phyloP scores from a whole-genome alignment of 2,888 invertebrate species.

The Phaedon cochleariae region DNA sequence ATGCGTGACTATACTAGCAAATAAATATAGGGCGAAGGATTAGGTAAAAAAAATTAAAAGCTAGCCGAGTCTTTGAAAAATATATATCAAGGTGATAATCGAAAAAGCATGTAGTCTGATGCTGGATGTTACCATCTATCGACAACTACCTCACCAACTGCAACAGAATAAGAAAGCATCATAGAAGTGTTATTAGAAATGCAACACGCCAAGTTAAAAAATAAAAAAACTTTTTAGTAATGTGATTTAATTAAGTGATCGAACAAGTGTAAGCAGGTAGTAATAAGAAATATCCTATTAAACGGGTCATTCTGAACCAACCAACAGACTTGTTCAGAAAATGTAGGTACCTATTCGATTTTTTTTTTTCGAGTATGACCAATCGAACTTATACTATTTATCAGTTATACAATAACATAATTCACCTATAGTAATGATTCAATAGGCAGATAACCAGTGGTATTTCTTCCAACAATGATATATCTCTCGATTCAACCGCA shows the following conservation, averaged over 20 bases:
- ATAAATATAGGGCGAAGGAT: conserved; percentile 27
- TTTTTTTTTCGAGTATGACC: no score
- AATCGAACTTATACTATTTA: no score
- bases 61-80: conserved; percentile 50
- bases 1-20: conserved; percentile 43
- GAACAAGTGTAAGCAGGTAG: not conserved
- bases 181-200: conserved; percentile 23
- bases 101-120: conserved; percentile 49
- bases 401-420: no score
- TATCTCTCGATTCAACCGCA: no score
- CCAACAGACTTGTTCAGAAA: not conserved
- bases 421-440: no score
- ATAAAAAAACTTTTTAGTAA: not conserved
- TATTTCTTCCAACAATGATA: no score
- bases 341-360: no score
- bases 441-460: no score
- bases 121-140: conserved; percentile 70
- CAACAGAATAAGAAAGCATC: conserved; percentile 58
- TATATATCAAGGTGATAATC: conserved; percentile 42
- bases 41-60: conserved; percentile 48
- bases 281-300: not conserved
- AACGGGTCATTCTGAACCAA: not conserved
- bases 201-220: not conserved
- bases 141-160: conserved; percentile 77
- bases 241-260: not conserved